These are phyloP conservation scores for Eidolon dupreanum DNA, from an alignment of 2,797 vertebrate species.

Conservation along the genomic window DNA sequence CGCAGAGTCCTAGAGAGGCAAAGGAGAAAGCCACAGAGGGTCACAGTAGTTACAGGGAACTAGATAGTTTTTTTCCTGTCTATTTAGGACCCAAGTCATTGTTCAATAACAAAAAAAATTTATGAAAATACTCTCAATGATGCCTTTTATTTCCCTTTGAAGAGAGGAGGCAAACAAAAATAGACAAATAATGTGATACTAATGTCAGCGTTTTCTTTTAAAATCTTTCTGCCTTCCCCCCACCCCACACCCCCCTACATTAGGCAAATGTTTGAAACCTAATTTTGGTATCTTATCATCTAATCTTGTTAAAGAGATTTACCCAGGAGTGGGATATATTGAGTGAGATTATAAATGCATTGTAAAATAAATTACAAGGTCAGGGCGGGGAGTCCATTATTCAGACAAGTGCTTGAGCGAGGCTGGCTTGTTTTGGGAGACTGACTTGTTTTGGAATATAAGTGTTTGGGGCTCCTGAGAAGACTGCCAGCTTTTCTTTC, in stretches of 20 bases:
- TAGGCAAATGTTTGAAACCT: conserved; percentile 85
- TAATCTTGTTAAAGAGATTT: conserved; percentile 90
- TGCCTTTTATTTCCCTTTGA: conserved; percentile 76
- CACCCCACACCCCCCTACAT: conserved; percentile 49
- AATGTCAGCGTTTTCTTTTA: conserved; percentile 82
- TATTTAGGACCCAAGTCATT: conserved; percentile 66
- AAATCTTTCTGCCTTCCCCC: conserved; percentile 60
- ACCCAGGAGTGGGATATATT: conserved; percentile 85
- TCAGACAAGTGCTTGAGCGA: conserved; percentile 86
- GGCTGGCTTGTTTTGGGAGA: conserved; percentile 81
- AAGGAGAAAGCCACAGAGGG: conserved; percentile 57
- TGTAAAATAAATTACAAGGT: conserved; percentile 86
- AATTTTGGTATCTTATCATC: conserved; percentile 87
- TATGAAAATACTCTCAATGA: conserved; percentile 69
- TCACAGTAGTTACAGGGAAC: conserved; percentile 8
- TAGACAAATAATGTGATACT: conserved; percentile 69
- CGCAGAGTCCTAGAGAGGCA: conserved; percentile 66
- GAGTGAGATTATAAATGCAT: conserved; percentile 91
- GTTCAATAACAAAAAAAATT: conserved; percentile 72
- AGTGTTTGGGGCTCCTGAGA: conserved; percentile 64
- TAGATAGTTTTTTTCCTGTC: conserved; percentile 40
- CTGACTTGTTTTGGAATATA: conserved; percentile 79
- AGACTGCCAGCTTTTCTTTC: conserved; percentile 76
- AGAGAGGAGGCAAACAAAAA: conserved; percentile 75
- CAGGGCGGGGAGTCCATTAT: conserved; percentile 84